These are phyloP conservation scores for Muntiacus reevesi DNA, from an alignment of 2,113 vertebrate species.

Conservation along the genomic window DNA sequence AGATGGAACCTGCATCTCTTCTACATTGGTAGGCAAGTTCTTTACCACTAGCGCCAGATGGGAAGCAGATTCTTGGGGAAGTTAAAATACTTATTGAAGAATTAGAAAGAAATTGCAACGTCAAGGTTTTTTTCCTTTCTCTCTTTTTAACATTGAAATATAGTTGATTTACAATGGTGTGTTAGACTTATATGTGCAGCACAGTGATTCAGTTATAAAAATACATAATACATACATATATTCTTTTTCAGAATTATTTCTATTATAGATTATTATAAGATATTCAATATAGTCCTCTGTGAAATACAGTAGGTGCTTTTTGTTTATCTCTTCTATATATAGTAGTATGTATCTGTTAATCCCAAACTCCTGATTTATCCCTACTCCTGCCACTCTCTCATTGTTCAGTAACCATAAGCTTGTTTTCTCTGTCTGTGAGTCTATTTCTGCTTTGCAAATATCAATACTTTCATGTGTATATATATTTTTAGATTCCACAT, in stretches of 20 bases:
- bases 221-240: not conserved
- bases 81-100: not conserved
- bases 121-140: not conserved
- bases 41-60: not conserved
- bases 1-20: not conserved
- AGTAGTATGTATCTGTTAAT: not conserved
- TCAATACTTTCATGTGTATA: not conserved
- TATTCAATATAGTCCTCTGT: not conserved
- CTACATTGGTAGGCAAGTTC: not conserved
- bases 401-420: not conserved
- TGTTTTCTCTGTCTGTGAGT: not conserved
- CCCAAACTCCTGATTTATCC: not conserved
- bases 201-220: not conserved
- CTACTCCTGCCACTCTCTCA: not conserved
- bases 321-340: not conserved
- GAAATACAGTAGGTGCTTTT: not conserved
- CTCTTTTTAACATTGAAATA: not conserved
- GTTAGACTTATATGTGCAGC: not conserved
- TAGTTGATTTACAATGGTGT: not conserved
- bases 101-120: not conserved
- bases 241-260: not conserved
- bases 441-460: not conserved
- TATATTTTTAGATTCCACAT: not conserved
- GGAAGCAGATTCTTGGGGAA: not conserved
- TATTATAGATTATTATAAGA: not conserved